Evolutionary conservation across 2,888 invertebrate genomes (phyloP).

Genomic region (Myopa testacea): DNA sequence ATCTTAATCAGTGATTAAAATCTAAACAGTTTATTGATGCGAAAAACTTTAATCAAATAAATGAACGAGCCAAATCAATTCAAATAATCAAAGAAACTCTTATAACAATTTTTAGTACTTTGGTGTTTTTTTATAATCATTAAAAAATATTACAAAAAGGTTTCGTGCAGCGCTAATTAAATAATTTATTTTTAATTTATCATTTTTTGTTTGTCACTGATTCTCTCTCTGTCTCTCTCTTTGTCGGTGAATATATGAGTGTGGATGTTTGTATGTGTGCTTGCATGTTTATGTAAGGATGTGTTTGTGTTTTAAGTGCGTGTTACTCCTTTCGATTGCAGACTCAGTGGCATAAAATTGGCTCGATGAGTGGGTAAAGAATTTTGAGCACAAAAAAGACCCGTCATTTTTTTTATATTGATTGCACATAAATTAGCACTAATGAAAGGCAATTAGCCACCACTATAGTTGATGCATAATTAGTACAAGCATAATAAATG

Average conservation of each 20-base stretch:
- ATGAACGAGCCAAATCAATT: not conserved
- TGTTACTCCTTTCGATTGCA: not conserved
- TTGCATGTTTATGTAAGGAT: not conserved
- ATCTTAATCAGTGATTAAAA: too few relatives aligned
- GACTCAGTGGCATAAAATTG: constrained; percentile 3
- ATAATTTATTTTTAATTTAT: not conserved
- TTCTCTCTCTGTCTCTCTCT: too few relatives aligned
- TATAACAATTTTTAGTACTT: not conserved
- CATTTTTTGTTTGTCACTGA: not conserved
- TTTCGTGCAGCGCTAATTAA: too few relatives aligned
- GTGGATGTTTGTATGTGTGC: too few relatives aligned
- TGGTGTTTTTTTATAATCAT: too few relatives aligned
- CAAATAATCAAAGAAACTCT: too few relatives aligned
- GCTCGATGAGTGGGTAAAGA: not conserved
- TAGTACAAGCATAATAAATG: not conserved
- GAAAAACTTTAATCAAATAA: not conserved
- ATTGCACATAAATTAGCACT: constrained; percentile 29
- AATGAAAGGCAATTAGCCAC: constrained; percentile 30
- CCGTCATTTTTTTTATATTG: not conserved
- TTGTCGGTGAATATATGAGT: too few relatives aligned
- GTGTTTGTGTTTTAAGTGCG: not conserved
- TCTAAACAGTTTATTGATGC: not conserved
- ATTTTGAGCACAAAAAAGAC: not conserved
- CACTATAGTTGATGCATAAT: constrained; percentile 18
- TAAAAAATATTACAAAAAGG: too few relatives aligned